These are phyloP conservation scores for Daboia siamensis DNA, from an alignment of 2,113 vertebrate genomes.

Conservation along the genomic window DNA sequence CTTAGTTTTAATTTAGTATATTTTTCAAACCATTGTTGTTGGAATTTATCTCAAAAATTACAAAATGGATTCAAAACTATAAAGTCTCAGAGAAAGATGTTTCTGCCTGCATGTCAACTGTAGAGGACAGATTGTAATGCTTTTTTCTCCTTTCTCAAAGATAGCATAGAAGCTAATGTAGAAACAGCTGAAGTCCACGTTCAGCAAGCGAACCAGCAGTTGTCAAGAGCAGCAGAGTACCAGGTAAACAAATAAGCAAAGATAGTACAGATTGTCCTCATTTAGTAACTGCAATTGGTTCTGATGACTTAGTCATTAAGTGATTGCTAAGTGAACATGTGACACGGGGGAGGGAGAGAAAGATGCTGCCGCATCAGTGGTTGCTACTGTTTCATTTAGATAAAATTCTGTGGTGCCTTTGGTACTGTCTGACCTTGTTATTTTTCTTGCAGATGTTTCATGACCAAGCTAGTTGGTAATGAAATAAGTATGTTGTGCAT, in stretches of 20 bases:
- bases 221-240: slow-evolving; percentile 82
- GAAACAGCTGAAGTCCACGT: slow-evolving; percentile 86
- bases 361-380: background rate
- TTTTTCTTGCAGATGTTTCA: background rate
- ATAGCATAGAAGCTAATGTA: slow-evolving; percentile 98
- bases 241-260: slow-evolving; percentile 76
- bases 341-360: background rate
- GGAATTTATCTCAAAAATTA: background rate
- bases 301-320: background rate
- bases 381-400: background rate
- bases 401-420: background rate
- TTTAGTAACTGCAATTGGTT: background rate
- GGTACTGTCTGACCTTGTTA: background rate
- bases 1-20: background rate
- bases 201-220: slow-evolving; percentile 87
- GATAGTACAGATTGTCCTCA: background rate
- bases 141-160: slow-evolving; percentile 64
- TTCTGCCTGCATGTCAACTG: background rate
- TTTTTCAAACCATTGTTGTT: background rate
- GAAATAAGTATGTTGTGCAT: no score
- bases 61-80: background rate
- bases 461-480: background rate
- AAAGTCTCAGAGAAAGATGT: background rate
- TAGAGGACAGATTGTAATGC: background rate
- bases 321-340: background rate